A percentile compares a stretch with the other conserved stretches of the same genome.
phyloP scores from a whole-genome alignment of 1,140 invertebrate species.

The Sitobion miscanthi region DNA sequence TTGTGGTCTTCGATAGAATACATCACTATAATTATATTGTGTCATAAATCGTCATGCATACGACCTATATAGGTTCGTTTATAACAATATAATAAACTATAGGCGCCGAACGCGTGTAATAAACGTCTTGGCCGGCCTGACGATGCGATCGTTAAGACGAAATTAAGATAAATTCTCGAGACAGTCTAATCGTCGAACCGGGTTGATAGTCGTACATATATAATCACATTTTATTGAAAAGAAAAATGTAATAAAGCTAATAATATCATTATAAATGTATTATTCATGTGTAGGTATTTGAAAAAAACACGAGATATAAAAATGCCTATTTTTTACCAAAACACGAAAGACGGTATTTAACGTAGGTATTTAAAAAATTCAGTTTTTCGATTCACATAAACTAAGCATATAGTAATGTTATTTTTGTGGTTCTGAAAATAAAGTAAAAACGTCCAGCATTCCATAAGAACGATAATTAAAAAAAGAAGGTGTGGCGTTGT shows the following conservation, averaged over 20 bases:
- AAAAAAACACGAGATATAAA: neutral
- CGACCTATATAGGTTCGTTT: neutral
- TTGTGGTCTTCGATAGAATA: neutral
- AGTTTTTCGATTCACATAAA: neutral
- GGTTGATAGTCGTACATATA: neutral
- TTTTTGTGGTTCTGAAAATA: neutral
- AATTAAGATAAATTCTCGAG: neutral
- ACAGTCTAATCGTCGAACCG: neutral
- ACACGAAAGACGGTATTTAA: neutral
- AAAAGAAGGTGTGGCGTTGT: neutral
- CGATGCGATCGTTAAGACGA: no score
- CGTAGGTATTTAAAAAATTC: neutral
- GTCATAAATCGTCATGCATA: neutral
- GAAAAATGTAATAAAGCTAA: neutral
- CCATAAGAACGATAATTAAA: neutral
- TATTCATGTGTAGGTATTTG: neutral
- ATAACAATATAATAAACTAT: neutral
- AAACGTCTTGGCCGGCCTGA: neutral
- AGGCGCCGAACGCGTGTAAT: neutral
- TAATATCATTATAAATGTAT: neutral
- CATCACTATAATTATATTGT: neutral
- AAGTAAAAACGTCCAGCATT: neutral
- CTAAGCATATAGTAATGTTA: neutral
- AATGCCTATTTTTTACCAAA: neutral
- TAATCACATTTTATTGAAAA: neutral